These are phyloP conservation scores for Cydia strobilella DNA, from an alignment of 1,140 invertebrate species.

Conservation along the genomic window DNA sequence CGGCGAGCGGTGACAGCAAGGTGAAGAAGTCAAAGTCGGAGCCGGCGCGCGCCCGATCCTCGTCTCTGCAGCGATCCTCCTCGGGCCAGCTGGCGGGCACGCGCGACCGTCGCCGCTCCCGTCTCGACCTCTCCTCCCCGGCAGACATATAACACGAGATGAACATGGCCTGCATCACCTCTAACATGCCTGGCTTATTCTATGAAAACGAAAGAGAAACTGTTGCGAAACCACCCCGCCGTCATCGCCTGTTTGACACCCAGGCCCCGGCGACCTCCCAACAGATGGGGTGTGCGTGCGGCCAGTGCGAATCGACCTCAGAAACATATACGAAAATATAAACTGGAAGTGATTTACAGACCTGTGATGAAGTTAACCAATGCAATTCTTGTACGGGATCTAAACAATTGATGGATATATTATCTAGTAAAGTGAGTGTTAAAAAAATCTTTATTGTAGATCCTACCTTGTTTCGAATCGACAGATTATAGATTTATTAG, in stretches of 20 bases:
- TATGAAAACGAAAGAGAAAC: slow-evolving; percentile 21
- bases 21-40: slow-evolving; percentile 78
- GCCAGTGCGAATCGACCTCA: slow-evolving; percentile 4
- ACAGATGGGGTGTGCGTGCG: background rate
- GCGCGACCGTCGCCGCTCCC: slow-evolving; percentile 60
- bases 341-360: slow-evolving; percentile 24
- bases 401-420: background rate
- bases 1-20: slow-evolving; percentile 72
- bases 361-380: slow-evolving; percentile 13
- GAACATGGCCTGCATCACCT: slow-evolving; percentile 17
- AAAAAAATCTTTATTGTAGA: slow-evolving; percentile 8
- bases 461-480: background rate
- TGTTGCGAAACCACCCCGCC: slow-evolving; percentile 2
- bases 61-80: slow-evolving; percentile 69
- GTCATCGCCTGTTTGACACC: background rate
- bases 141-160: slow-evolving; percentile 56
- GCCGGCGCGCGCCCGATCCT: slow-evolving; percentile 60
- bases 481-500: background rate
- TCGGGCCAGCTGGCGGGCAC: slow-evolving; percentile 67
- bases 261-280: background rate
- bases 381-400: slow-evolving; percentile 13
- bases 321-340: slow-evolving; percentile 24
- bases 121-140: slow-evolving; percentile 66
- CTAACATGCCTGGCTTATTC: slow-evolving; percentile 26
- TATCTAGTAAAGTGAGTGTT: slow-evolving; percentile 14